Evolutionary conservation across 2,113 vertebrate genomes (phyloP).

Genomic region (Reinhardtius hippoglossoides): DNA sequence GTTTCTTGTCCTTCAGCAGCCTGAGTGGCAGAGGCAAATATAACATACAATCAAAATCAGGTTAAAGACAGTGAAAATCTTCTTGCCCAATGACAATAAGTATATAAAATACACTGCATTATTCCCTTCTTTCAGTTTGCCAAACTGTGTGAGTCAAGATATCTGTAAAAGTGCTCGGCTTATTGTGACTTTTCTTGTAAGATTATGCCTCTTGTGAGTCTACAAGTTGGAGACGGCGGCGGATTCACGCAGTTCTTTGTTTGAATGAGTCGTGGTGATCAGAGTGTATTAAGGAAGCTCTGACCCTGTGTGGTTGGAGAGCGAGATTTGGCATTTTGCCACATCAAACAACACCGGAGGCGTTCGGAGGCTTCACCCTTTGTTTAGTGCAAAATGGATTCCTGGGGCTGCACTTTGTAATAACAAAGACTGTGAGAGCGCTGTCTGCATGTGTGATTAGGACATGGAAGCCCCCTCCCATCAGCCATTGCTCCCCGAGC

Average conservation of each 20-base stretch:
- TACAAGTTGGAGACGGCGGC: not conserved
- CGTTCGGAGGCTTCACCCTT: constrained; percentile 61
- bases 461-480: constrained; percentile 50
- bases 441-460: constrained; percentile 41
- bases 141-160: no score
- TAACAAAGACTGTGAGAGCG: constrained; percentile 53
- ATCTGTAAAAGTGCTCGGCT: not conserved
- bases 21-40: no score
- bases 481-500: constrained; percentile 1
- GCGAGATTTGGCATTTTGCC: constrained; percentile 61
- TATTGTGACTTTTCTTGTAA: no score
- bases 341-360: constrained; percentile 59
- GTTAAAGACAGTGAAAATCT: no score
- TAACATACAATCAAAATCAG: no score
- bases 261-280: constrained; percentile 83
- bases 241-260: not conserved
- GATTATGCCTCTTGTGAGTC: not conserved
- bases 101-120: no score
- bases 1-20: no score
- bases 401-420: constrained; percentile 69
- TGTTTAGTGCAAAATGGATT: constrained; percentile 77
- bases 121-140: no score
- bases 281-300: constrained; percentile 75
- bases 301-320: constrained; percentile 35
- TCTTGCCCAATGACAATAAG: no score